Evolutionary conservation across 2,113 vertebrate genomes (phyloP).

Genomic region (Ctenomys sociabilis): DNA sequence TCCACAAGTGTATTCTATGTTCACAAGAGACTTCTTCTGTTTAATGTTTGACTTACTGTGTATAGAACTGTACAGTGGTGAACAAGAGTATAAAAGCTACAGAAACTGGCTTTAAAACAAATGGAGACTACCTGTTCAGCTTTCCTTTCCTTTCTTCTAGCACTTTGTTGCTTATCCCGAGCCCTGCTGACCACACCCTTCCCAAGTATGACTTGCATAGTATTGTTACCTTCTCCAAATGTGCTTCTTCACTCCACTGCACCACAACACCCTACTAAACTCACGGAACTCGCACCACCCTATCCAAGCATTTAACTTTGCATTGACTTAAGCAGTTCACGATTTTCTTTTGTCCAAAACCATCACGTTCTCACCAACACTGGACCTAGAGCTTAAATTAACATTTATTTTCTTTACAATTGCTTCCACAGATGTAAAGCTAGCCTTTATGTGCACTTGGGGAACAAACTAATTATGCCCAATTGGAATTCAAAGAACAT

Average conservation of each 20-base stretch:
- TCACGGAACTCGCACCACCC: background rate
- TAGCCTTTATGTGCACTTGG: background rate
- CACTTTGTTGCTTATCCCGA: background rate
- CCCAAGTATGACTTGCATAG: conserved; percentile 25
- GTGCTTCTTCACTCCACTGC: background rate
- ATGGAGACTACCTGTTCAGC: background rate
- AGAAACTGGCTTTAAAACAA: background rate
- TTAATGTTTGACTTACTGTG: conserved; percentile 25
- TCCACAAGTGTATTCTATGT: background rate
- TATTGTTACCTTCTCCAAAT: background rate
- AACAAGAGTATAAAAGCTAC: background rate
- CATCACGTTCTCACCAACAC: background rate
- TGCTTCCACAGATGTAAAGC: conserved; percentile 35
- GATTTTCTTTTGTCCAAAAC: conserved; percentile 29
- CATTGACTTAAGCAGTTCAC: background rate
- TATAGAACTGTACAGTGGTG: conserved; percentile 27
- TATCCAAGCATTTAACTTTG: background rate
- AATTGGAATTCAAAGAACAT: background rate
- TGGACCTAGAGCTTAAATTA: background rate
- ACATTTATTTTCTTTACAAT: background rate
- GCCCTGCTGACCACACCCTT: conserved; percentile 69
- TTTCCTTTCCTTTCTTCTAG: conserved; percentile 19
- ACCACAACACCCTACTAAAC: background rate
- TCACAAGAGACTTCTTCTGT: background rate
- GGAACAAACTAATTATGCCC: background rate